These are phyloP conservation scores for Anthophora plumipes DNA, from an alignment of 2,888 invertebrate genomes.

Conservation along the genomic window DNA sequence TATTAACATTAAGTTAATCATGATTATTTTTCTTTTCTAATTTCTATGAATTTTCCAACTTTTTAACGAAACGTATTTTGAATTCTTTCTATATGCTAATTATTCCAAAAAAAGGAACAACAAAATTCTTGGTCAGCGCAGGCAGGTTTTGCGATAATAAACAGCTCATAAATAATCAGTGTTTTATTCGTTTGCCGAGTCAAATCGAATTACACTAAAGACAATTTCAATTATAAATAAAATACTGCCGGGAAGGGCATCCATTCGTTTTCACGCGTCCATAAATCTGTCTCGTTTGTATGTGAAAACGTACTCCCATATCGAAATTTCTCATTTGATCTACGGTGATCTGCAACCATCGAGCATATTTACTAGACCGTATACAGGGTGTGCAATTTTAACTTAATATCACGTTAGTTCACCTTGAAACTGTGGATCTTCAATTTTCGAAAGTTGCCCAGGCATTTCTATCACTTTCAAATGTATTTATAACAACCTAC, in stretches of 20 bases:
- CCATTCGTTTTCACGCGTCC: conserved; percentile 24
- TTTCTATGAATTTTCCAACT: conserved; percentile 18
- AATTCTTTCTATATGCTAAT: neutral
- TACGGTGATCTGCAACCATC: neutral
- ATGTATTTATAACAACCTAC: too few relatives aligned
- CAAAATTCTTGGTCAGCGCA: neutral
- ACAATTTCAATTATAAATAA: conserved; percentile 42
- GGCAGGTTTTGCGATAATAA: conserved; percentile 14
- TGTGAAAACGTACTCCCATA: conserved; percentile 27
- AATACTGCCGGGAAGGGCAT: conserved; percentile 27
- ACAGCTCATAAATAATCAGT: conserved; percentile 16
- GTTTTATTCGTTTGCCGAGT: conserved; percentile 20
- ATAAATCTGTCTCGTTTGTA: conserved; percentile 35
- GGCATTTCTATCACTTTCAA: too few relatives aligned
- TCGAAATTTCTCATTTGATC: conserved; percentile 32
- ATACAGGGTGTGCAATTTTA: too few relatives aligned
- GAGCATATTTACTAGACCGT: neutral
- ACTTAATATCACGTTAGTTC: too few relatives aligned
- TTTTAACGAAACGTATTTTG: neutral
- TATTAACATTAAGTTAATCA: neutral
- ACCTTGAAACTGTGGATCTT: too few relatives aligned
- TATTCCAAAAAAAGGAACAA: neutral
- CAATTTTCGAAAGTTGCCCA: too few relatives aligned
- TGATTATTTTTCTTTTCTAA: neutral
- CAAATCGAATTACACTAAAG: conserved; percentile 37